phyloP scores from a whole-genome alignment of 2,888 invertebrate species.

The Zaprionus bogoriensis region DNA sequence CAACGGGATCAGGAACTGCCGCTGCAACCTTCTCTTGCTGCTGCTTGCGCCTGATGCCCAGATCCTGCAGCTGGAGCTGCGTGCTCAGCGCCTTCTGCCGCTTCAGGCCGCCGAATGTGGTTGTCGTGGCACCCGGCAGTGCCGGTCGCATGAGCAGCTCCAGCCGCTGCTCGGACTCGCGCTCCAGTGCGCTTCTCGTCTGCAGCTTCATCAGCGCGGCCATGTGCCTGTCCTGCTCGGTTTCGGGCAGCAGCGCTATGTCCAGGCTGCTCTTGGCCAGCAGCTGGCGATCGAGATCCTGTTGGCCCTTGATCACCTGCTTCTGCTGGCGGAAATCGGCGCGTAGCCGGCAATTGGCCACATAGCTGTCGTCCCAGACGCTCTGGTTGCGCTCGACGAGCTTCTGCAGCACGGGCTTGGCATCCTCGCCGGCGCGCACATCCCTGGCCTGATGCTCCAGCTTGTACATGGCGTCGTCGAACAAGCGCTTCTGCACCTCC shows the following conservation, averaged over 20 bases:
- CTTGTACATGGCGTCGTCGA: constrained; percentile 99
- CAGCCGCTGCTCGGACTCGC: constrained; percentile 83
- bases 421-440: constrained; percentile 86
- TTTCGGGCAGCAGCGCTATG: constrained; percentile 90
- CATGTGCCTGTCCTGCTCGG: constrained; percentile 90
- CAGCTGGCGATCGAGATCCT: constrained; percentile 87
- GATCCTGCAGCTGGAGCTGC: constrained; percentile 70
- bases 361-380: constrained; percentile 96
- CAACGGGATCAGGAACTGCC: too few species aligned
- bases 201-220: constrained; percentile 89
- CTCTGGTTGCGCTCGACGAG: constrained; percentile 91
- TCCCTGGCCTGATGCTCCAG: constrained; percentile 96
- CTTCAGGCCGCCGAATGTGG: constrained; percentile 85
- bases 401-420: constrained; percentile 89
- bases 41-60: constrained; percentile 79
- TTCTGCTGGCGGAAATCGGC: constrained; percentile 90
- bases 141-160: constrained; percentile 85
- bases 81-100: constrained; percentile 84
- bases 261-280: constrained; percentile 90
- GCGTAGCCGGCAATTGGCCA: constrained; percentile 93
- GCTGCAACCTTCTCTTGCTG: too few species aligned
- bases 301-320: constrained; percentile 88
- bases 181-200: constrained; percentile 86
- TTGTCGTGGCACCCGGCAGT: constrained; percentile 84
- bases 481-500: constrained; percentile 93